Conservation (phyloP, 2,888 invertebrate species). For the Agapostemon virescens region DNA sequence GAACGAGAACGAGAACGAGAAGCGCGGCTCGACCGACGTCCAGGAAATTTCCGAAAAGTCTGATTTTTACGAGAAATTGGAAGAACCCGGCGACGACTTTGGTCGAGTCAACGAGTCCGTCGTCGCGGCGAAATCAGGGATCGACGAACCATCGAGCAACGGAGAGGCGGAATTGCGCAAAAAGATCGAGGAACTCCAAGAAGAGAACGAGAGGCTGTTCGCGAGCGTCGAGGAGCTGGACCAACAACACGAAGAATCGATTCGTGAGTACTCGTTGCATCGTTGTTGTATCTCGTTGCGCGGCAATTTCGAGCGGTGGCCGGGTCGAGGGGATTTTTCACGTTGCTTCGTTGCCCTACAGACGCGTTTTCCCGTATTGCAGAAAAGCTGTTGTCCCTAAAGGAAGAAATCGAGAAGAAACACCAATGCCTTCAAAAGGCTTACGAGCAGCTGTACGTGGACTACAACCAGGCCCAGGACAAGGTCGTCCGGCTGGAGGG, state of each 20-base stretch:
- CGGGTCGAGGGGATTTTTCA: too few relatives aligned
- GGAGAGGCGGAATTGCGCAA: conserved; percentile 77
- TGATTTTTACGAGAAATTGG: conserved; percentile 66
- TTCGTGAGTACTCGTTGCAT: conserved; percentile 79
- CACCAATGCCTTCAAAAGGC: conserved; percentile 82
- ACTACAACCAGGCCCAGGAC: conserved; percentile 76
- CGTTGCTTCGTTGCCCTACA: too few relatives aligned
- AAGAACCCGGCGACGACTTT: conserved; percentile 57
- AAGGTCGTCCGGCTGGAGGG: conserved; percentile 64
- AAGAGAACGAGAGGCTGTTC: conserved; percentile 83
- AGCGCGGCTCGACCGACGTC: conserved; percentile 41
- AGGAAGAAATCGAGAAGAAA: conserved; percentile 81
- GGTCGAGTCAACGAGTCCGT: conserved; percentile 63
- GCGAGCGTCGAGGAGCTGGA: conserved; percentile 87
- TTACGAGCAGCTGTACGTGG: conserved; percentile 80
- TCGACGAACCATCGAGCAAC: conserved; percentile 58
- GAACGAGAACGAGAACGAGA: conserved; percentile 72
- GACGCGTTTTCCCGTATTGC: not conserved
- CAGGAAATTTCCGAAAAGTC: conserved; percentile 72
- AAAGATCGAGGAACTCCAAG: conserved; percentile 82
- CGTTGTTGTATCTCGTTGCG: too few relatives aligned
- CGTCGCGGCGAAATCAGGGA: conserved; percentile 57
- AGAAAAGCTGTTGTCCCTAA: conserved; percentile 79
- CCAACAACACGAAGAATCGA: conserved; percentile 86
- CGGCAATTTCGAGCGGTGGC: too few relatives aligned